A percentile compares a stretch with the other conserved stretches of the same genome.
Evolutionary conservation across 2,797 vertebrate genomes (phyloP).

Genomic region (Chelon labrosus): DNA sequence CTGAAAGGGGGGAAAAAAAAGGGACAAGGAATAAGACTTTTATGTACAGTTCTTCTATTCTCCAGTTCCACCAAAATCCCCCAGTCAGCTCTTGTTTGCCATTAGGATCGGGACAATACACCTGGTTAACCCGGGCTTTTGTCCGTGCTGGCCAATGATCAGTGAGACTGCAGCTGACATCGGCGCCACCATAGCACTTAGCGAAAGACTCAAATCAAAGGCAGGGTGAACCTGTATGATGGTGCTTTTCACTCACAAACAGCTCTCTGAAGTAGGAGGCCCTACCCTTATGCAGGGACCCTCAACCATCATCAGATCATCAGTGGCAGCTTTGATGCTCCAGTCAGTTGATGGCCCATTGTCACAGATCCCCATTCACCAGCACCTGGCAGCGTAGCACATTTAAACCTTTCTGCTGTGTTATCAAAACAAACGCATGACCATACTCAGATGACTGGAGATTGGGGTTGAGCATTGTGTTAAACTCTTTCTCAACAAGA

Average conservation of each 20-base stretch:
- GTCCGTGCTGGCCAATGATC: conserved; percentile 53
- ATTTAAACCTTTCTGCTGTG: conserved; percentile 45
- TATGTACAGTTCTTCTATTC: conserved; percentile 49
- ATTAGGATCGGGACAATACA: conserved; percentile 65
- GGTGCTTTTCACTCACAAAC: conserved; percentile 53
- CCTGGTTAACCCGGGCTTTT: conserved; percentile 65
- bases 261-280: conserved; percentile 67
- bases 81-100: conserved; percentile 58
- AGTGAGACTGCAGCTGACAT: conserved; percentile 65
- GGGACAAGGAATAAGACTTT: conserved; percentile 43
- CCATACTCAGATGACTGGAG: conserved; percentile 39
- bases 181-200: conserved; percentile 59
- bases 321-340: conserved; percentile 72
- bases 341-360: conserved; percentile 69
- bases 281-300: conserved; percentile 74
- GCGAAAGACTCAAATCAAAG: conserved; percentile 68
- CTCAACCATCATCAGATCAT: conserved; percentile 71
- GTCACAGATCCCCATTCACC: conserved; percentile 58
- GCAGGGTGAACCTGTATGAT: conserved; percentile 63
- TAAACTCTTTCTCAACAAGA: conserved; percentile 12
- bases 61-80: conserved; percentile 51
- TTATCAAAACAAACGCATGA: conserved; percentile 69
- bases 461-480: conserved; percentile 27
- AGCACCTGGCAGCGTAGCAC: conserved; percentile 66
- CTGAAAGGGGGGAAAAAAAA: conserved; percentile 30